Base-by-base conservation (phyloP, 2,797 vertebrate genomes). In the Chiroxiphia lanceolata region DNA sequence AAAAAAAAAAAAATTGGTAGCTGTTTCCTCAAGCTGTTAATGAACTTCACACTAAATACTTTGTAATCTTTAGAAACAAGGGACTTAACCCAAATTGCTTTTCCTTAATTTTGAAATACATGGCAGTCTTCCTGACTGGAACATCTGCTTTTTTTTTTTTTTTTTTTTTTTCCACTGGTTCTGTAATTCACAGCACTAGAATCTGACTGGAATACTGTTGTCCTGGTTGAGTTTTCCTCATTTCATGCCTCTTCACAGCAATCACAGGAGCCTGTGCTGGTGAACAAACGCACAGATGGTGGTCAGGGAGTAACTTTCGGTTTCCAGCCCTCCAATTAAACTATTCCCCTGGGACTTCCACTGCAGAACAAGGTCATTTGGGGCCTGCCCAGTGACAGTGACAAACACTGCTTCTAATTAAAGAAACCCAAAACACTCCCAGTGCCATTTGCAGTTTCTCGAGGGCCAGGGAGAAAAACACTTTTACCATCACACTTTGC, bases 271-370 rank as follows among this genome's bases (percentile, higher is more conserved):
- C 56, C 63, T 10, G 13, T 13, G 20, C 69, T 86, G 76, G 59
- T 69, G 78, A 84, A 44, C 48, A 96, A 84, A 75, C 8, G 74
- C 65, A 80, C 61, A 81, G 87, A 93, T 92, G 92, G 93, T 63
- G 33, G 33, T 70, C 92, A 96, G 86, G 84, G 61, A 94, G 76
- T 20, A 94, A 69, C 87, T 90, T 85, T 61, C 70, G 33, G 81
- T 89, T 95, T 95, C 15, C 4, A 85, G 51, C 34, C 51, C 45
- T 83, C 79, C 65, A 93, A 96, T 97, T 97, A 97, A 95, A 92
- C 36, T 79, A 64, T 92, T 96, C 94, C 88, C 70, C 60, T 76
- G 83, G 87, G 92, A 96, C 95, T 95, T 94, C 81, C 36, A 48
- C 69, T 95, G 11, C 83, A 96, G 72, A 44, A 34, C 33, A 75